Percentiles rank a stretch among this genome's conserved stretches.
Conservation (phyloP, 35 echinoderm and acorn worm species). For the Diadema setosum region DNA sequence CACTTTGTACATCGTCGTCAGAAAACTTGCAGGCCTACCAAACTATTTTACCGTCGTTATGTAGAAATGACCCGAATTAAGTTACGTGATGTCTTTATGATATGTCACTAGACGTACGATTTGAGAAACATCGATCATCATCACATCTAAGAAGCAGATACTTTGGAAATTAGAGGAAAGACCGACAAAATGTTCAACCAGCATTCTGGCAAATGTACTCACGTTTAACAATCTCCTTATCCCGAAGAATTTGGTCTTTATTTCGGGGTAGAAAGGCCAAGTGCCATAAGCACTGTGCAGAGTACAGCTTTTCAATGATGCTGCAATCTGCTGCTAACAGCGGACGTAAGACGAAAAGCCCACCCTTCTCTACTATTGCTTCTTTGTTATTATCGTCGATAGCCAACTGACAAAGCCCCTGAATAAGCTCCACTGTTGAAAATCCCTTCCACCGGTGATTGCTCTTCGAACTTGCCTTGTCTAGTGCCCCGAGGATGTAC, state of each 20-base stretch:
- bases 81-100: no score
- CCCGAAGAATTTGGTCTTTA: neutral
- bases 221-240: neutral
- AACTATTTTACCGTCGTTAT: no score
- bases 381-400: constrained; percentile 82
- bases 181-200: no score
- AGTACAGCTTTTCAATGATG: constrained; percentile 27
- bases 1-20: no score
- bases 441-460: neutral
- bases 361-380: constrained; percentile 64
- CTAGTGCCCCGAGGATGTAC: constrained; percentile 63
- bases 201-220: no score
- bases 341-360: neutral
- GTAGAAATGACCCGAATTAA: no score
- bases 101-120: no score
- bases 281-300: constrained; percentile 53
- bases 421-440: constrained; percentile 58
- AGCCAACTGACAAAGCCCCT: constrained; percentile 73
- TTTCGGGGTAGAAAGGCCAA: constrained; percentile 66
- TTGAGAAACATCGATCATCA: no score
- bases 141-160: no score
- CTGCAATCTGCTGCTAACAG: constrained; percentile 39
- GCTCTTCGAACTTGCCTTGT: neutral
- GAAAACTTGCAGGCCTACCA: no score
- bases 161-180: no score